Base-by-base conservation (phyloP, 2,797 vertebrate species). In the Helarctos malayanus region DNA sequence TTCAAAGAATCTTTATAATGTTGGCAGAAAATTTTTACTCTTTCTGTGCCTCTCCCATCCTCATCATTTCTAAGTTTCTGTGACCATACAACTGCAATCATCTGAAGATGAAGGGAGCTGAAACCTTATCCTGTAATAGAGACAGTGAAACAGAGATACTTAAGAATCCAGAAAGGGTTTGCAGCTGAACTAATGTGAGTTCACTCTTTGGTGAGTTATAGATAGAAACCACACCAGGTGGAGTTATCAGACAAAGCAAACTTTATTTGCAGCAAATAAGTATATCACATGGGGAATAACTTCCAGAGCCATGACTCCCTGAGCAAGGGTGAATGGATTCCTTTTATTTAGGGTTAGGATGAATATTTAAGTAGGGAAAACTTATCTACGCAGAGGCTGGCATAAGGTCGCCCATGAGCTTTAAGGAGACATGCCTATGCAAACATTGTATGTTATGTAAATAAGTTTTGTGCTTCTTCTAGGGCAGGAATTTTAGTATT, bases 1-100 rank as follows among this genome's bases (percentile, higher is more conserved):
- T 98, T 97, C 96, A 97, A 96, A 93, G 94, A 87, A 32, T 69
- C 69, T 73, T 94, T 93, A 97, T 96, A 96, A 97, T 97, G 95
- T 97, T 94, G 87, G 54, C 54, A 83, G 94, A 96, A 96, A 82
- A 45, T 79, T 12, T 79, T 96, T 73, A 57, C 88, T 56, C 56
- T 7, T 76, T 76, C 54, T 92, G 21, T 93, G 71, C 38, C 59
- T 90, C 27, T 68, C 21, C 21, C 25, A 79, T 84, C 83, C 76
- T 13, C 27, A 95, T 90, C 76, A 92, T 97, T 94, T 92, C 41
- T 15, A 97, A 94, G 80, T 96, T 95, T 95, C 78, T 18, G 65
- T 96, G 9, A 89, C 59, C 49, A 56, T 78, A 75, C 4, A 45
- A 61, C 82, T 96, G 96, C 47, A 94, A 69, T 94, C 75, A 47